phyloP scores from a whole-genome alignment of 2,113 vertebrate species.

The Calyptommatus sinebrachiatus region DNA sequence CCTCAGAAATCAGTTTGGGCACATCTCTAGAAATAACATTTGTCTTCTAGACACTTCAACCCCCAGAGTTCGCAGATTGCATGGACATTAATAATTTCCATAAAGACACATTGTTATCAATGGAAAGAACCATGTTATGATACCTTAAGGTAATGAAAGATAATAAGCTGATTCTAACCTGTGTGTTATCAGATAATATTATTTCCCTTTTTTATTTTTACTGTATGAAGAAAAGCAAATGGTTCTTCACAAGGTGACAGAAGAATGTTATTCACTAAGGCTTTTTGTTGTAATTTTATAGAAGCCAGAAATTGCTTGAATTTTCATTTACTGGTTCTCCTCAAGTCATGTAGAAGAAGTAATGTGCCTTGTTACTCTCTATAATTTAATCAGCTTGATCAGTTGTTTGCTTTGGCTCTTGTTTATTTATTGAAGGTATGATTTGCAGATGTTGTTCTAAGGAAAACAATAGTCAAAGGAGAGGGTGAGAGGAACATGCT shows the following conservation, averaged over 20 bases:
- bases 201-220: neutral
- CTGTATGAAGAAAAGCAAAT: neutral
- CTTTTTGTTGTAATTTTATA: neutral
- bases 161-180: neutral
- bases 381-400: neutral
- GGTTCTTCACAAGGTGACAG: slow-evolving; percentile 18
- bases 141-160: neutral
- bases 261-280: neutral
- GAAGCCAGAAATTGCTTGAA: slow-evolving; percentile 15
- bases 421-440: slow-evolving; percentile 15
- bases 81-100: no score
- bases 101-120: no score
- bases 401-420: neutral
- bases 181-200: neutral
- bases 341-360: neutral
- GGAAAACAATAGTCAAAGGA: neutral
- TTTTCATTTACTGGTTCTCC: slow-evolving; percentile 2
- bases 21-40: no score
- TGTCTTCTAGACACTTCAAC: no score
- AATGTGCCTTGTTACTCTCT: slow-evolving; percentile 26
- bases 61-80: no score
- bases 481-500: no score
- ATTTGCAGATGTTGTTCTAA: neutral
- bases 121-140: neutral
- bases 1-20: no score